These are phyloP conservation scores for Laupala kohalensis DNA, from an alignment of 1,140 invertebrate species.

Conservation along the genomic window DNA sequence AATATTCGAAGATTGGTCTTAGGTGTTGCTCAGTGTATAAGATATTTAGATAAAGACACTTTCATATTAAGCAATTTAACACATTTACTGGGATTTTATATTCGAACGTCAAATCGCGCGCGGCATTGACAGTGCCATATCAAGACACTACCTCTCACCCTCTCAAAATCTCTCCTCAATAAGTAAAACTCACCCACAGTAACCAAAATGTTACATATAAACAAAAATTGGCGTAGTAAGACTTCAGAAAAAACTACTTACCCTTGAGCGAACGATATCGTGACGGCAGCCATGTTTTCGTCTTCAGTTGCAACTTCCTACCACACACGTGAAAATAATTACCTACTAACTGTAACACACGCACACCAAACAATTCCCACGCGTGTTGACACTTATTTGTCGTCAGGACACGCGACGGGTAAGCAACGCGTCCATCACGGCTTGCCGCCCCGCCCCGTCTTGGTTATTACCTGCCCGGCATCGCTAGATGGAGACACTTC, in stretches of 20 bases:
- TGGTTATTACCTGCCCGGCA: slow-evolving; percentile 18
- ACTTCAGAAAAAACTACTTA: no score
- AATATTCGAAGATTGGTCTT: no score
- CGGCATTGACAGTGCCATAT: neutral
- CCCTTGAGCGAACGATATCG: slow-evolving; percentile 5
- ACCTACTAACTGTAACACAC: slow-evolving; percentile 6
- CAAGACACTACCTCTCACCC: neutral
- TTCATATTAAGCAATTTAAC: no score
- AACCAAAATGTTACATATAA: no score
- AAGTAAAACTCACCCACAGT: no score
- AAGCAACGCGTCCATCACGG: slow-evolving; percentile 14
- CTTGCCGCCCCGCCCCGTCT: slow-evolving; percentile 23
- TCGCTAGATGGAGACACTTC: slow-evolving; percentile 21
- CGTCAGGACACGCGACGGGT: slow-evolving; percentile 23
- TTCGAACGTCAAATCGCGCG: neutral
- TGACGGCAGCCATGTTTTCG: slow-evolving; percentile 8
- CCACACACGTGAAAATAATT: slow-evolving; percentile 10
- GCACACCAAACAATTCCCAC: slow-evolving; percentile 5
- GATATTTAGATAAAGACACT: no score
- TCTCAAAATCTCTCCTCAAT: no score
- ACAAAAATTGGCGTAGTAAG: no score
- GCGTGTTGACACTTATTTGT: slow-evolving; percentile 10
- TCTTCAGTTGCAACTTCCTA: slow-evolving; percentile 1
- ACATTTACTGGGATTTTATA: no score
- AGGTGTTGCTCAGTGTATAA: no score